Evolutionary conservation across 2,797 vertebrate genomes (phyloP).

Genomic region (Protonibea diacanthus): DNA sequence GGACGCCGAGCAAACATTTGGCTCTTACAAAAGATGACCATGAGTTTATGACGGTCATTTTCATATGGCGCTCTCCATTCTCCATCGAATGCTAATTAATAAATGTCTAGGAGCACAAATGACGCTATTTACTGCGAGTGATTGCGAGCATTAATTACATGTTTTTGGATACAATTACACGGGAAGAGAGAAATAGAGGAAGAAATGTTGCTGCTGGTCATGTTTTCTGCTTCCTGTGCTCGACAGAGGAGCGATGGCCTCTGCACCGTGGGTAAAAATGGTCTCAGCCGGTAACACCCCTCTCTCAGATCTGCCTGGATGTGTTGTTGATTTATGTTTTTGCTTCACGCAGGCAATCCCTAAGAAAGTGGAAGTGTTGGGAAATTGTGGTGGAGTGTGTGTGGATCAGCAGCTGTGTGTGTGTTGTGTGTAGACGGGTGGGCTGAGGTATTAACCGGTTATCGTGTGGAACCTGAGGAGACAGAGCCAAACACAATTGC

Average conservation of each 20-base stretch:
- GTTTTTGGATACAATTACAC: neutral
- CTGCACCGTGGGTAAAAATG: conserved; percentile 50
- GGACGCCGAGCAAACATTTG: conserved; percentile 26
- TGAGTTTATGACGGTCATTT: neutral
- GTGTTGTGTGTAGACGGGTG: conserved; percentile 27
- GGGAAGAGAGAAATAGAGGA: neutral
- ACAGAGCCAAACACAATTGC: neutral
- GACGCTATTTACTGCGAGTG: neutral
- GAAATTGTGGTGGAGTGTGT: conserved; percentile 31
- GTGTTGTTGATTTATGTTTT: conserved; percentile 70
- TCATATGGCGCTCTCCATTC: too few relatives aligned
- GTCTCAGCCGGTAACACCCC: conserved; percentile 54
- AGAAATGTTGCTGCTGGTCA: conserved; percentile 2
- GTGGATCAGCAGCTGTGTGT: conserved; percentile 36
- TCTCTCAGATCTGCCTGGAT: conserved; percentile 49
- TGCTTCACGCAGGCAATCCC: conserved; percentile 56
- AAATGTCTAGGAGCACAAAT: neutral
- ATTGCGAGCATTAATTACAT: neutral
- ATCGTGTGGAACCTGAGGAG: neutral
- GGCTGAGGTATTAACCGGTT: conserved; percentile 12
- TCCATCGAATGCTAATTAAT: neutral
- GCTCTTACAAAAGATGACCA: neutral
- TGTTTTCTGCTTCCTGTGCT: neutral
- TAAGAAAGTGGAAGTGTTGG: conserved; percentile 55
- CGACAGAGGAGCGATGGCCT: neutral